These are phyloP conservation scores for Caiman crocodilus DNA, from an alignment of 2,797 vertebrate genomes.

Conservation along the genomic window DNA sequence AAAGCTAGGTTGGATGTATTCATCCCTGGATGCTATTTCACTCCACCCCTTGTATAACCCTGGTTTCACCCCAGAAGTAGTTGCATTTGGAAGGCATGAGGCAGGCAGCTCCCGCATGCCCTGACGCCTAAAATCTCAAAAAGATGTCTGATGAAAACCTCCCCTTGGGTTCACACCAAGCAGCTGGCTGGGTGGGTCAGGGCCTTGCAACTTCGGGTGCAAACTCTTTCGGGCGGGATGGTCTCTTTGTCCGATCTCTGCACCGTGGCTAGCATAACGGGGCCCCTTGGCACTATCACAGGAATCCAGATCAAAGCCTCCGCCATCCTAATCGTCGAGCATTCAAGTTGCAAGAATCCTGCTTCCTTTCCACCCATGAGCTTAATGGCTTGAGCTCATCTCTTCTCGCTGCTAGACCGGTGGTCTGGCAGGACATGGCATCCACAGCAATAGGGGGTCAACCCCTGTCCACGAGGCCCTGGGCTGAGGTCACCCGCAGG, in stretches of 20 bases:
- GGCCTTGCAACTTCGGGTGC: not conserved
- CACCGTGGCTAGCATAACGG: not conserved
- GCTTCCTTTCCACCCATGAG: not conserved
- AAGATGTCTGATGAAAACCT: not conserved
- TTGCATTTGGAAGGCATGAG: not conserved
- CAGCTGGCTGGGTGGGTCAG: not conserved
- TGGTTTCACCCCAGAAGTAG: fast-evolving
- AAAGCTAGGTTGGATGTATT: not conserved
- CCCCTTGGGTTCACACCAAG: not conserved
- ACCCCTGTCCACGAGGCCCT: too few species aligned
- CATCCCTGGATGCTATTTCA: not conserved
- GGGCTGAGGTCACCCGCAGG: not conserved
- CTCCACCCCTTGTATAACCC: not conserved
- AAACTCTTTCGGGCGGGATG: not conserved
- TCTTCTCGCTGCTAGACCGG: not conserved
- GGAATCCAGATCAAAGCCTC: not conserved
- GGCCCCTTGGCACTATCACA: not conserved
- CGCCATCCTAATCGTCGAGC: not conserved
- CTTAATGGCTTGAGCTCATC: not conserved
- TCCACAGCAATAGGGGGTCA: too few species aligned
- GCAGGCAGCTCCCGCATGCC: not conserved
- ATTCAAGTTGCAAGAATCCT: not conserved
- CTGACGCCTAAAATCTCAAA: not conserved
- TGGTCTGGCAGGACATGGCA: not conserved
- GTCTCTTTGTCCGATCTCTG: not conserved